Evolutionary conservation across 2,113 vertebrate genomes (phyloP).

Genomic region (Podilymbus podiceps): DNA sequence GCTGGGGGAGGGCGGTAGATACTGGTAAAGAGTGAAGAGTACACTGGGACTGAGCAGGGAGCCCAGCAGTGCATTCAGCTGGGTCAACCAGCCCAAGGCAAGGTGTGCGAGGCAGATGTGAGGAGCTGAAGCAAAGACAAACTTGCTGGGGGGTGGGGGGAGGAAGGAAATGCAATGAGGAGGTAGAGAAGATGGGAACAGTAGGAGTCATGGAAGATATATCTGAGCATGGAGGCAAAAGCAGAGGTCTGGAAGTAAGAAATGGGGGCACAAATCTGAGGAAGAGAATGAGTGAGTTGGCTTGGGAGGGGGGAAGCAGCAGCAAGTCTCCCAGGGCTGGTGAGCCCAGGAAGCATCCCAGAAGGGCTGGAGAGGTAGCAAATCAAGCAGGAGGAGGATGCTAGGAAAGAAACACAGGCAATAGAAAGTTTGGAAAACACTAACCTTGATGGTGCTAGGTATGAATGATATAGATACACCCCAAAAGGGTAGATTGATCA

Average conservation of each 20-base stretch:
- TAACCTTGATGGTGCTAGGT: background rate
- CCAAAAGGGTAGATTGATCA: background rate
- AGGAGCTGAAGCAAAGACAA: background rate
- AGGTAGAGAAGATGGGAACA: background rate
- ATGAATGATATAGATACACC: background rate
- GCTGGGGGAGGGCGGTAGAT: too few relatives aligned
- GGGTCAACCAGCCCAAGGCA: background rate
- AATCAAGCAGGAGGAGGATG: background rate
- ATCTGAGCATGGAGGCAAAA: background rate
- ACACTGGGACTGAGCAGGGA: background rate
- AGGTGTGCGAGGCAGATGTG: background rate
- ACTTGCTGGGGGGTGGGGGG: background rate
- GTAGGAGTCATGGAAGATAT: background rate
- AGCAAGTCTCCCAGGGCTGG: background rate
- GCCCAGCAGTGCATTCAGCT: background rate
- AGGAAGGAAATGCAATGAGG: background rate
- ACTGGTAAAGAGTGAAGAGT: accelerated
- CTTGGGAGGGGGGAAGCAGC: background rate
- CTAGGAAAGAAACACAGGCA: background rate
- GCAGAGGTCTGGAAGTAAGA: background rate
- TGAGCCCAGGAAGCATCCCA: background rate
- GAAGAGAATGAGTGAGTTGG: background rate
- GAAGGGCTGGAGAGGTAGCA: background rate
- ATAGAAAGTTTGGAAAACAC: background rate
- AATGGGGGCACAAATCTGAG: background rate